Evolutionary conservation across 2,797 vertebrate species (phyloP).

Genomic region (Agapornis canus): DNA sequence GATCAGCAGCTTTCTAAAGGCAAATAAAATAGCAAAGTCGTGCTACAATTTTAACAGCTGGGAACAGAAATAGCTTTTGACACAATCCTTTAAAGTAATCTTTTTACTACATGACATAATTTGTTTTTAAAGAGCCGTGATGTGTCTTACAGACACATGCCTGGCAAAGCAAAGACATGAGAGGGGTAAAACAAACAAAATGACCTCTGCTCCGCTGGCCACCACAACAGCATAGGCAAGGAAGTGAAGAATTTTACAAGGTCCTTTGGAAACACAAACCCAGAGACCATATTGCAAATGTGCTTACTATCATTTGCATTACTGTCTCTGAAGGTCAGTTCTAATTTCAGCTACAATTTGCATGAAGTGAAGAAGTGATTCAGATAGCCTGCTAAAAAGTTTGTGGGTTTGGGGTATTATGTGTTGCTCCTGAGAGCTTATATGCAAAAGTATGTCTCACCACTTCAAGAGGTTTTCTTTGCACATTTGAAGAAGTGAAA

Average conservation of each 20-base stretch:
- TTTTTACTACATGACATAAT: slow-evolving; percentile 41
- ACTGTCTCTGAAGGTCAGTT: slow-evolving; percentile 29
- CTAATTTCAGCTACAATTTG: slow-evolving; percentile 27
- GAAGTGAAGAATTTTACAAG: slow-evolving; percentile 37
- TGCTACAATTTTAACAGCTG: slow-evolving; percentile 10
- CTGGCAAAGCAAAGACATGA: slow-evolving; percentile 13
- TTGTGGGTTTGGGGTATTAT: neutral
- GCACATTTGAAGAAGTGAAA: neutral
- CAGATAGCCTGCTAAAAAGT: neutral
- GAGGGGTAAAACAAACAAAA: slow-evolving; percentile 49
- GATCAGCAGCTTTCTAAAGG: slow-evolving; percentile 17
- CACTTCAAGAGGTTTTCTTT: neutral
- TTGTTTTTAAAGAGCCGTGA: slow-evolving; percentile 53
- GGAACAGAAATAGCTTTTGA: slow-evolving; percentile 41
- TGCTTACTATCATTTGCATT: neutral
- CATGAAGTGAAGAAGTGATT: slow-evolving; percentile 2
- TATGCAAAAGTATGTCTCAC: neutral
- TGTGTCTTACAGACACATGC: slow-evolving; percentile 13
- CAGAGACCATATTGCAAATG: neutral
- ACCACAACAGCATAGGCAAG: neutral
- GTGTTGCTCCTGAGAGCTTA: neutral
- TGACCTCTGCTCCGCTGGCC: neutral
- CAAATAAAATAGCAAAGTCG: neutral
- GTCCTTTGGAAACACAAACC: neutral
- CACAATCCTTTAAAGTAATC: slow-evolving; percentile 17